A percentile compares a stretch with the other conserved stretches of the same genome.
phyloP scores from a whole-genome alignment of 2,888 invertebrate species.

The Nymphalis urticae region DNA sequence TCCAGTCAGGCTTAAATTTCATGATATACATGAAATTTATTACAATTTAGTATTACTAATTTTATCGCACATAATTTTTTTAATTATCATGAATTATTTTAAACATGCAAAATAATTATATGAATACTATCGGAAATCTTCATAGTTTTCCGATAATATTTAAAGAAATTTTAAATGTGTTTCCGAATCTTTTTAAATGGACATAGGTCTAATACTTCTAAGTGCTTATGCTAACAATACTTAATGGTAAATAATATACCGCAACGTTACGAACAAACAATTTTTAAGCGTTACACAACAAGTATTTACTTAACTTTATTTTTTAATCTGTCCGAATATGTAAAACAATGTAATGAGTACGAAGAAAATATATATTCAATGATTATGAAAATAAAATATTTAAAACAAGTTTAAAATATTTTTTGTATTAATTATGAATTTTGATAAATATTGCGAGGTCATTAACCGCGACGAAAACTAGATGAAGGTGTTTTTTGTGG shows the following conservation, averaged over 20 bases:
- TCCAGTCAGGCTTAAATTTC: neutral
- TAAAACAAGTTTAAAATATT: too few species aligned
- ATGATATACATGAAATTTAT: neutral
- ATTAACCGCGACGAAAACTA: too few species aligned
- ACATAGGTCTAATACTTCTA: constrained; percentile 11
- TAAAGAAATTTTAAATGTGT: neutral
- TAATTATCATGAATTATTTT: too few species aligned
- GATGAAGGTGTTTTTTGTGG: too few species aligned
- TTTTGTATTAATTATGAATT: too few species aligned
- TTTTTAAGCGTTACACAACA: neutral
- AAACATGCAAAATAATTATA: too few species aligned
- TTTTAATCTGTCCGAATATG: neutral
- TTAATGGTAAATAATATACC: constrained; percentile 21
- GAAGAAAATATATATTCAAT: too few species aligned
- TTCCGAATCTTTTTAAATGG: neutral
- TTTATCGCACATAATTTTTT: too few species aligned
- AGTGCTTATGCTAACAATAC: constrained; percentile 23
- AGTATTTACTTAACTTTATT: neutral
- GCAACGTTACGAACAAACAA: neutral
- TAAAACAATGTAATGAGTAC: neutral
- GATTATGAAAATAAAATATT: too few species aligned
- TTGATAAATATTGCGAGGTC: too few species aligned
- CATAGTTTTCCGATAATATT: neutral
- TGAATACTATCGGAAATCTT: too few species aligned
- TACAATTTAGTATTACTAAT: neutral